A percentile compares a stretch with the other conserved stretches of the same genome.
phyloP scores from a whole-genome alignment of 2,888 invertebrate genomes.

The Petrolisthes cinctipes region DNA sequence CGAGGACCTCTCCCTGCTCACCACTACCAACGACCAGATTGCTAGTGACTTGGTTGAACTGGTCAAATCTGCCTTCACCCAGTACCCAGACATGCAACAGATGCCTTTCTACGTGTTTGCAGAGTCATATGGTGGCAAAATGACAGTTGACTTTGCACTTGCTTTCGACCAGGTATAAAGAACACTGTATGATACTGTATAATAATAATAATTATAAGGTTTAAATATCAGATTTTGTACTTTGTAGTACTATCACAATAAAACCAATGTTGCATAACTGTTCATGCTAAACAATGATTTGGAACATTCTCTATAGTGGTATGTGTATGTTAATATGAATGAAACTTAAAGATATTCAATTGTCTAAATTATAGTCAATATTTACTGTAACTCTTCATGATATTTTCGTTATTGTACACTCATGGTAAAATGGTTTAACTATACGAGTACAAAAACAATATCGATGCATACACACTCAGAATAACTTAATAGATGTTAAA shows the following conservation, averaged over 20 bases:
- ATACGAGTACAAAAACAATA: neutral
- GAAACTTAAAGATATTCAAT: too few species aligned
- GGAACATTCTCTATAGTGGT: too few species aligned
- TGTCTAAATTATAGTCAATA: too few species aligned
- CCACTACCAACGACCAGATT: constrained; percentile 70
- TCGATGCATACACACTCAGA: neutral
- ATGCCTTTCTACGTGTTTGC: constrained; percentile 70
- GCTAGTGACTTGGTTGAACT: constrained; percentile 70
- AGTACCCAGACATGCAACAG: constrained; percentile 68
- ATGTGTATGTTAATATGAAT: too few species aligned
- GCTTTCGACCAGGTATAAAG: constrained; percentile 48
- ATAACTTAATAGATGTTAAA: neutral
- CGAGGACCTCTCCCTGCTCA: constrained; percentile 68
- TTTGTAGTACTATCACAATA: too few species aligned
- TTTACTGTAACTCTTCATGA: neutral
- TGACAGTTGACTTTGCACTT: constrained; percentile 64
- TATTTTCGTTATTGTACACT: neutral
- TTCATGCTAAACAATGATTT: too few species aligned
- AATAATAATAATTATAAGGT: too few species aligned
- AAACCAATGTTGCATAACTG: too few species aligned
- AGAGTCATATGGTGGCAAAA: constrained; percentile 66
- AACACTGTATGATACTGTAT: neutral
- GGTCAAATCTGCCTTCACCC: constrained; percentile 70
- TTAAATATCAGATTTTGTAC: too few species aligned
- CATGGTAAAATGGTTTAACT: neutral